These are phyloP conservation scores for Macrostomum lignano DNA, from an alignment of 1,140 invertebrate species.

Conservation along the genomic window DNA sequence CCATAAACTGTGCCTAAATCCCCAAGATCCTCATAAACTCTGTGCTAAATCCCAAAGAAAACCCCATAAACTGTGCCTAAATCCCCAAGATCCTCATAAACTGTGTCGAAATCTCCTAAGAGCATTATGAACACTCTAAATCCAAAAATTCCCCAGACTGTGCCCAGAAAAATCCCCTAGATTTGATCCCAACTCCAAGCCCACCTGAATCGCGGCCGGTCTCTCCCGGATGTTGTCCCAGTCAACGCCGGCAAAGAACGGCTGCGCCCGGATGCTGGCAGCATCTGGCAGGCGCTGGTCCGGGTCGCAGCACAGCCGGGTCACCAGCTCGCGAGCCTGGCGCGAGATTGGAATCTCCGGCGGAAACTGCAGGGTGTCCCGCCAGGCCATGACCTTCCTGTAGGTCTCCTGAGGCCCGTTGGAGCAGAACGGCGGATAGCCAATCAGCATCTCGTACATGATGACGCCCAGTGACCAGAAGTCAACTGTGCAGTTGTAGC, in stretches of 20 bases:
- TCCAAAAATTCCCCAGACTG: too few species aligned
- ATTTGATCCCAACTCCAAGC: conserved; percentile 47
- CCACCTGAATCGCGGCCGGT: conserved; percentile 79
- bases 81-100: too few species aligned
- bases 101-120: too few species aligned
- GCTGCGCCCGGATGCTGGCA: conserved; percentile 50
- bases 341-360: conserved; percentile 93
- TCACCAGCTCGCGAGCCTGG: conserved; percentile 33
- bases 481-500: conserved; percentile 66
- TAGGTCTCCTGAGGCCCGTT: conserved; percentile 99
- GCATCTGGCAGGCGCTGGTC: conserved; percentile 29
- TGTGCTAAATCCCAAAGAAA: too few species aligned
- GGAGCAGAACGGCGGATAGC: conserved; percentile 47
- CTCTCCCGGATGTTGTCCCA: conserved; percentile 71
- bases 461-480: conserved; percentile 70
- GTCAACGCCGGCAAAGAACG: conserved; percentile 67
- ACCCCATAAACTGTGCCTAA: too few species aligned
- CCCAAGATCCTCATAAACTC: too few species aligned
- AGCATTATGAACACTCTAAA: too few species aligned
- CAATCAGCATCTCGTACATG: conserved; percentile 46
- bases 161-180: conserved; percentile 14
- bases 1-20: too few species aligned
- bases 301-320: conserved; percentile 14
- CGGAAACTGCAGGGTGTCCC: conserved; percentile 81
- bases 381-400: conserved; percentile 96